These are phyloP conservation scores for Pluvianellus socialis DNA, from an alignment of 2,113 vertebrate genomes.

Conservation along the genomic window DNA sequence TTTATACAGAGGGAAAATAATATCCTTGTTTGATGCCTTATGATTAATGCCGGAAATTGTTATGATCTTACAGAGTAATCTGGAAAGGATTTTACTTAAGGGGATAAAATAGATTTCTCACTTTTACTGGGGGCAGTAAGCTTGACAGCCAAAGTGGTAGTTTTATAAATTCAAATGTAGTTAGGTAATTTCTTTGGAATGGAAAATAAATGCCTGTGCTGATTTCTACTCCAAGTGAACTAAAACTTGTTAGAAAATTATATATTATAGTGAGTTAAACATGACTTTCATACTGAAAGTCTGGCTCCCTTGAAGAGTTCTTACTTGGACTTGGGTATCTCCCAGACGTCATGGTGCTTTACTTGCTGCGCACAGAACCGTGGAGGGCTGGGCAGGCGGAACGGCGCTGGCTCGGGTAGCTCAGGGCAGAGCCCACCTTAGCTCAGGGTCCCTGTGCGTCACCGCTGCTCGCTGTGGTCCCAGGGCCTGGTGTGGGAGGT, in stretches of 20 bases:
- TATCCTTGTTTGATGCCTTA: constrained; percentile 3
- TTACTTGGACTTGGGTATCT: background rate
- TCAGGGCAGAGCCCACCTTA: background rate
- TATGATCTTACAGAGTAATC: constrained; percentile 37
- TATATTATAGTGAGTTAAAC: background rate
- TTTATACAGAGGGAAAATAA: background rate
- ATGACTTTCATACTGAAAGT: background rate
- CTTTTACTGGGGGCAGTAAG: background rate
- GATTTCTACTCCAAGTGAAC: background rate
- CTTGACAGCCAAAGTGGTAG: constrained; percentile 17
- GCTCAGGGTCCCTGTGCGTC: background rate
- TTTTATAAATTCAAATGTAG: background rate
- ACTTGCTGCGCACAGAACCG: background rate
- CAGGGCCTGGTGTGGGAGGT: background rate
- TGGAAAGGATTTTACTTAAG: constrained; percentile 53
- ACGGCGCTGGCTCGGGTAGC: too few relatives aligned
- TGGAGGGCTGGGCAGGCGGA: background rate
- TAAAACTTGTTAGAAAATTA: background rate
- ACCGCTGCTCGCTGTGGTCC: background rate
- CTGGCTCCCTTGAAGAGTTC: background rate
- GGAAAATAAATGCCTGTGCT: background rate
- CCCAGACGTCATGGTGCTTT: background rate
- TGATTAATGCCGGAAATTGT: constrained; percentile 39
- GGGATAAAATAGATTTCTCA: constrained; percentile 23
- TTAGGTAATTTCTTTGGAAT: background rate